phyloP scores from a whole-genome alignment of 2,888 invertebrate species.

The Sphaerophoria taeniata region DNA sequence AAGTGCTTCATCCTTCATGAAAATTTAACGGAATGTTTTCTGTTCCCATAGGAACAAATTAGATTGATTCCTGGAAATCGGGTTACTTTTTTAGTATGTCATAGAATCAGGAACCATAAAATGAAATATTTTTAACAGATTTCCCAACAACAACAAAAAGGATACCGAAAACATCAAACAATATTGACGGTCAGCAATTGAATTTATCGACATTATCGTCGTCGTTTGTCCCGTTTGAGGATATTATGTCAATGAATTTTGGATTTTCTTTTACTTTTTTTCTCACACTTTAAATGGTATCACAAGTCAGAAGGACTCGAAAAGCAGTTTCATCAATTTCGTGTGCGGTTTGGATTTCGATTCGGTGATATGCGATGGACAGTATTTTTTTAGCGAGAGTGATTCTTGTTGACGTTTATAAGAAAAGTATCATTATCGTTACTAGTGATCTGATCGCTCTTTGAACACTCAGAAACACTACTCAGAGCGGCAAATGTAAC shows the following conservation, averaged over 20 bases:
- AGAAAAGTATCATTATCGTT: too few relatives aligned
- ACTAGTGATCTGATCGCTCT: too few relatives aligned
- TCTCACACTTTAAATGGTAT: not conserved
- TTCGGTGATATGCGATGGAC: too few relatives aligned
- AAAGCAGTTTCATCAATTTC: not conserved
- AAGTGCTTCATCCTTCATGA: conserved; percentile 59
- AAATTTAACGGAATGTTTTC: conserved; percentile 61
- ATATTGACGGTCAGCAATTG: conserved; percentile 8
- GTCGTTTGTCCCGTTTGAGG: conserved; percentile 7
- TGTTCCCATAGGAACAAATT: conserved; percentile 37
- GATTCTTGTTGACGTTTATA: too few relatives aligned
- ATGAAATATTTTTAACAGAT: conserved; percentile 30
- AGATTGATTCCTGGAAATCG: conserved; percentile 34
- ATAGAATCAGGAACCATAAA: not conserved
- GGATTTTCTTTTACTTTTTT: conserved; percentile 1
- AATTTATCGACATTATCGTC: not conserved
- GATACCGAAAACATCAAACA: conserved; percentile 13
- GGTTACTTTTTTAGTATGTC: not conserved
- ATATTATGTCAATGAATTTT: conserved; percentile 29
- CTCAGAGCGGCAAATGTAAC: too few relatives aligned
- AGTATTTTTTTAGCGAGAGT: too few relatives aligned
- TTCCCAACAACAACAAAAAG: conserved; percentile 6
- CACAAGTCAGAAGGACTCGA: not conserved
- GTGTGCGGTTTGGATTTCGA: not conserved
- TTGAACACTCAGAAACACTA: too few relatives aligned